Evolutionary conservation across 2,113 vertebrate genomes (phyloP).

Genomic region (Eclectus roratus): DNA sequence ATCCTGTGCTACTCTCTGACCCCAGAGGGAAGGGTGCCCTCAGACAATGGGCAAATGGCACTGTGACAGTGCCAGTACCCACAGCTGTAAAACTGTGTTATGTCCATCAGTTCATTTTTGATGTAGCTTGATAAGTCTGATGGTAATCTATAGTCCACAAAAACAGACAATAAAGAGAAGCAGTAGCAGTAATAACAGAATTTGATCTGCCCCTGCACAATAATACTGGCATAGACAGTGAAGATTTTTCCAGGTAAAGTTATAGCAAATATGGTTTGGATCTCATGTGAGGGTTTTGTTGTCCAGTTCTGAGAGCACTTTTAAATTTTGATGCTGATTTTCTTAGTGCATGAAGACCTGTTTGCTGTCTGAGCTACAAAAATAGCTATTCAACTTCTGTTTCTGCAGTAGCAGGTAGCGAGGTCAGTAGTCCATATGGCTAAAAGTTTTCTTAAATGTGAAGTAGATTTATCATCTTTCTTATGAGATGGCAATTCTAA

Average conservation of each 20-base stretch:
- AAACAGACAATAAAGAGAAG: neutral
- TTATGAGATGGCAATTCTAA: neutral
- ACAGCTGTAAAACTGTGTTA: neutral
- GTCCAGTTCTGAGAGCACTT: neutral
- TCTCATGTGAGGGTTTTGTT: neutral
- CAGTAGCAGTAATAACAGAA: neutral
- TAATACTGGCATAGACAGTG: neutral
- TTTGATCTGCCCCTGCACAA: neutral
- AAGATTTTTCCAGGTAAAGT: neutral
- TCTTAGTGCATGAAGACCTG: neutral
- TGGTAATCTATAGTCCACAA: neutral
- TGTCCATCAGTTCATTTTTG: neutral
- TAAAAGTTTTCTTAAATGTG: neutral
- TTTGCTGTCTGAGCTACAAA: fast-evolving
- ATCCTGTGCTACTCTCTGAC: fast-evolving
- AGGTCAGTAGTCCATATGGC: fast-evolving
- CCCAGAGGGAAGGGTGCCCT: neutral
- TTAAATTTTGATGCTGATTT: neutral
- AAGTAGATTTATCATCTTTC: fast-evolving
- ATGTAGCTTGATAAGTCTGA: neutral
- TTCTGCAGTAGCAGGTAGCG: neutral
- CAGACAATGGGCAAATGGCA: neutral
- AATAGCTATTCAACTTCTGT: neutral
- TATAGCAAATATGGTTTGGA: neutral
- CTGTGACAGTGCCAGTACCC: neutral